Percentiles rank a stretch among this genome's conserved stretches.
phyloP scores from a whole-genome alignment of 2,888 invertebrate genomes.

The Scaptomyza tumidula region DNA sequence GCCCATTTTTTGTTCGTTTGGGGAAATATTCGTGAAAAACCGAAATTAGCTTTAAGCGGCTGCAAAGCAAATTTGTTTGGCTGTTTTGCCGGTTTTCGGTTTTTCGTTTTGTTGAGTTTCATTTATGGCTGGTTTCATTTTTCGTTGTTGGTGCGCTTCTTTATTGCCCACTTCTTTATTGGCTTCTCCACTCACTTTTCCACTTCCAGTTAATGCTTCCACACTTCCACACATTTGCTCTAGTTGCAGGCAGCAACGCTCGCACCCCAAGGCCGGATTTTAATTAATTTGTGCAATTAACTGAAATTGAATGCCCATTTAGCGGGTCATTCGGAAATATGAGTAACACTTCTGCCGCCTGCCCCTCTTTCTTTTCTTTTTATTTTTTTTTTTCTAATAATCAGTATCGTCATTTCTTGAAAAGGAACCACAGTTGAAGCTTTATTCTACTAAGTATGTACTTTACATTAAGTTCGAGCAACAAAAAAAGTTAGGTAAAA shows the following conservation, averaged over 20 bases:
- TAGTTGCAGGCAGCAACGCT: slow-evolving; percentile 36
- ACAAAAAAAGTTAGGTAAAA: not conserved
- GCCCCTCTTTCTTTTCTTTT: not conserved
- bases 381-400: not conserved
- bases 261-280: slow-evolving; percentile 56
- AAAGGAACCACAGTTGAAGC: not conserved
- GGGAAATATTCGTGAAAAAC: slow-evolving; percentile 68
- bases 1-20: slow-evolving; percentile 57
- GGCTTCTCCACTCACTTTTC: slow-evolving; percentile 19
- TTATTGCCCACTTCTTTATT: slow-evolving; percentile 10
- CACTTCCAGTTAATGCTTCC: slow-evolving; percentile 8
- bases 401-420: not conserved
- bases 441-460: not conserved
- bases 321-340: slow-evolving; percentile 50
- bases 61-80: slow-evolving; percentile 50
- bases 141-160: slow-evolving; percentile 21
- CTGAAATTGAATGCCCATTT: slow-evolving; percentile 73
- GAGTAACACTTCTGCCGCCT: not conserved
- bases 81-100: slow-evolving; percentile 47
- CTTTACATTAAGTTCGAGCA: not conserved
- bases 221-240: slow-evolving; percentile 37
- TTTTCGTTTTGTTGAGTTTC: slow-evolving; percentile 51
- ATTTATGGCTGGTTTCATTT: slow-evolving; percentile 46
- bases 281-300: slow-evolving; percentile 73
- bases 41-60: slow-evolving; percentile 68